A percentile compares a stretch with the other conserved stretches of the same genome.
phyloP scores from a whole-genome alignment of 2,888 invertebrate genomes.

The Microplitis manilae region DNA sequence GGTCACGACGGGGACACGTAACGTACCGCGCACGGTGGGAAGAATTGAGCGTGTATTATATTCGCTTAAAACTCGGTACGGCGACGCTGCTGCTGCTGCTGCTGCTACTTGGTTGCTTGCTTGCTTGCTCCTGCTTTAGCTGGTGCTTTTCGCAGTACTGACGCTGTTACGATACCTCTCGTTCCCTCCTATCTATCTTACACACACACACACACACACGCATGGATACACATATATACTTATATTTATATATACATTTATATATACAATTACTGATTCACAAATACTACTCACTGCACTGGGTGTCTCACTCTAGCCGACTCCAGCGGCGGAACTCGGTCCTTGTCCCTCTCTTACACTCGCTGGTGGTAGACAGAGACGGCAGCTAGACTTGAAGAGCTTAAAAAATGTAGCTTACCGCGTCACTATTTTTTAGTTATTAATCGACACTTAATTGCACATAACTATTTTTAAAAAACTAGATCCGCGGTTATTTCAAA shows the following conservation, averaged over 20 bases:
- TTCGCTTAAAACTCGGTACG: slow-evolving; percentile 48
- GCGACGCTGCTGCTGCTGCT: slow-evolving; percentile 45
- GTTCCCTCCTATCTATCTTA: neutral
- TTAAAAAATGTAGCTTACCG: slow-evolving; percentile 12
- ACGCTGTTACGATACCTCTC: neutral
- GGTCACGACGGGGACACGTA: slow-evolving; percentile 29
- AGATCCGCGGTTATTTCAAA: neutral
- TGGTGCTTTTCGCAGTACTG: slow-evolving; percentile 16
- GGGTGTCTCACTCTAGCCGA: neutral
- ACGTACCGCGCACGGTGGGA: slow-evolving; percentile 30
- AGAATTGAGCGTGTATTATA: slow-evolving; percentile 27
- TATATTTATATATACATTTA: neutral
- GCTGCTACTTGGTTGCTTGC: neutral
- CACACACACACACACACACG: neutral
- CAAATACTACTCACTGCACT: neutral
- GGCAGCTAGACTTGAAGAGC: neutral
- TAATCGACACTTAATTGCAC: neutral
- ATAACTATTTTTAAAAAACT: neutral
- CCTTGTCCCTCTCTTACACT: neutral
- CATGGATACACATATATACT: neutral
- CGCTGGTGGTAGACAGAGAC: neutral
- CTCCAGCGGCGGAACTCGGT: neutral
- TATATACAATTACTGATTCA: neutral
- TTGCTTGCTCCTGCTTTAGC: slow-evolving; percentile 28
- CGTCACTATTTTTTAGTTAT: slow-evolving; percentile 14